Percentiles rank a stretch among this genome's conserved stretches.
Conservation (phyloP, 2,888 invertebrate species). For the Lasius platythorax region DNA sequence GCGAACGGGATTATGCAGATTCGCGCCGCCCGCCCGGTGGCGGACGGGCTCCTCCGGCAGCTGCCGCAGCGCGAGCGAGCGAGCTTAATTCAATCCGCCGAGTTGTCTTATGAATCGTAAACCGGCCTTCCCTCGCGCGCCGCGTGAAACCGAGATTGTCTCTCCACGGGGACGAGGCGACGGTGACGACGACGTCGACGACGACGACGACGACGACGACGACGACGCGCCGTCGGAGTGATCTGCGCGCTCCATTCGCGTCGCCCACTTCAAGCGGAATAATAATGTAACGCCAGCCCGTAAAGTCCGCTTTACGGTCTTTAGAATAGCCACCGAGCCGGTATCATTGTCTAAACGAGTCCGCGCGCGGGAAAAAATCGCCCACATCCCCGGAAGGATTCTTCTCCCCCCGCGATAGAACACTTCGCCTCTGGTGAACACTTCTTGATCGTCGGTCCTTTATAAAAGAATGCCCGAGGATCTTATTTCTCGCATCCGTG, state of each 20-base stretch:
- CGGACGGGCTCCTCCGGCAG: constrained; percentile 79
- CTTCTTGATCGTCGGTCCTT: not conserved
- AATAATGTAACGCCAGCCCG: constrained; percentile 74
- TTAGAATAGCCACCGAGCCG: constrained; percentile 40
- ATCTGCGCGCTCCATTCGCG: constrained; percentile 24
- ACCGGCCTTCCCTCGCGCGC: constrained; percentile 72
- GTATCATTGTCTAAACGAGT: constrained; percentile 61
- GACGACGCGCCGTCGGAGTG: constrained; percentile 36
- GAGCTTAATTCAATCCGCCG: constrained; percentile 84
- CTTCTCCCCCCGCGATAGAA: not conserved
- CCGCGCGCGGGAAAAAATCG: constrained; percentile 53
- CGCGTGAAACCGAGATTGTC: constrained; percentile 77
- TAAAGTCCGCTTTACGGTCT: constrained; percentile 65
- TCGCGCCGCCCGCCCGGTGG: constrained; percentile 77
- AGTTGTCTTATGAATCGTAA: constrained; percentile 86
- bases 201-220: constrained; percentile 29
- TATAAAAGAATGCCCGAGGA: not conserved
- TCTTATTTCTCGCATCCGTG: not conserved
- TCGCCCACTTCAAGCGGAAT: constrained; percentile 63
- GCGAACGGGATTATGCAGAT: constrained; percentile 85
- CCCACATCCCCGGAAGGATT: constrained; percentile 38
- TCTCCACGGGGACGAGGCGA: constrained; percentile 13
- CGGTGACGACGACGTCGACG: constrained; percentile 9
- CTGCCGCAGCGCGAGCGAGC: constrained; percentile 82
- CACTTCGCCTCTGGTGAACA: not conserved